Evolutionary conservation across 2,797 vertebrate genomes (phyloP).

Genomic region (Lophura swinhoii): DNA sequence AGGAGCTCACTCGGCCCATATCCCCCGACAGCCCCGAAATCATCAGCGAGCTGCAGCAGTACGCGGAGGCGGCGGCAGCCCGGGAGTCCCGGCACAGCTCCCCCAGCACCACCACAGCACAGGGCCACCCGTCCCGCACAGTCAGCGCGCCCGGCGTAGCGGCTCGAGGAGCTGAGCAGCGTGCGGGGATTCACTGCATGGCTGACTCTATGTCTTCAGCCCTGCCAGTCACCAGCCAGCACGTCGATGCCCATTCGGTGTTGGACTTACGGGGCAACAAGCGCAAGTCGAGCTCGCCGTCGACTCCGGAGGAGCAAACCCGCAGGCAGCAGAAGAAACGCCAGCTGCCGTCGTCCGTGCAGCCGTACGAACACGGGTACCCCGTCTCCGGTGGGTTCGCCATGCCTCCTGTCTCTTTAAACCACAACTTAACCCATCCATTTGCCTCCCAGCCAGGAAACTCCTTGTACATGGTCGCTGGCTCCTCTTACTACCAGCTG

Average conservation of each 20-base stretch:
- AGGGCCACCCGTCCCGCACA: constrained; percentile 51
- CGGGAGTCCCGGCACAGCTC: constrained; percentile 77
- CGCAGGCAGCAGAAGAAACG: constrained; percentile 85
- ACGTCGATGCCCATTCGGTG: constrained; percentile 76
- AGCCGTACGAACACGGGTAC: constrained; percentile 84
- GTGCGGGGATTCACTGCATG: constrained; percentile 59
- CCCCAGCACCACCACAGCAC: constrained; percentile 56
- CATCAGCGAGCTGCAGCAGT: constrained; percentile 91
- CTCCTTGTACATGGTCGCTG: constrained; percentile 88
- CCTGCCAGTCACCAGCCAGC: constrained; percentile 76
- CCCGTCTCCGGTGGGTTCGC: constrained; percentile 85
- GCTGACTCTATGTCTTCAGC: constrained; percentile 66
- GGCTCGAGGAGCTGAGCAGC: constrained; percentile 76
- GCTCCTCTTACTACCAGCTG: constrained; percentile 91
- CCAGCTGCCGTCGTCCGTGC: constrained; percentile 76
- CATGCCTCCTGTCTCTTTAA: constrained; percentile 90
- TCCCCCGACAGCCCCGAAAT: constrained; percentile 93
- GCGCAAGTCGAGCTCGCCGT: constrained; percentile 83
- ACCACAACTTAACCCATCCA: constrained; percentile 89
- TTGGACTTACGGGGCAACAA: constrained; percentile 88
- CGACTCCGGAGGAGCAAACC: constrained; percentile 81
- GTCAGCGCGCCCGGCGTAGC: constrained; percentile 59
- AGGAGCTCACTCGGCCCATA: constrained; percentile 83
- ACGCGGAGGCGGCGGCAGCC: constrained; percentile 81
- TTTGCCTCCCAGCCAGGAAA: constrained; percentile 90